Evolutionary conservation across 2,113 vertebrate genomes (phyloP).

Genomic region (Rhinopithecus roxellana): DNA sequence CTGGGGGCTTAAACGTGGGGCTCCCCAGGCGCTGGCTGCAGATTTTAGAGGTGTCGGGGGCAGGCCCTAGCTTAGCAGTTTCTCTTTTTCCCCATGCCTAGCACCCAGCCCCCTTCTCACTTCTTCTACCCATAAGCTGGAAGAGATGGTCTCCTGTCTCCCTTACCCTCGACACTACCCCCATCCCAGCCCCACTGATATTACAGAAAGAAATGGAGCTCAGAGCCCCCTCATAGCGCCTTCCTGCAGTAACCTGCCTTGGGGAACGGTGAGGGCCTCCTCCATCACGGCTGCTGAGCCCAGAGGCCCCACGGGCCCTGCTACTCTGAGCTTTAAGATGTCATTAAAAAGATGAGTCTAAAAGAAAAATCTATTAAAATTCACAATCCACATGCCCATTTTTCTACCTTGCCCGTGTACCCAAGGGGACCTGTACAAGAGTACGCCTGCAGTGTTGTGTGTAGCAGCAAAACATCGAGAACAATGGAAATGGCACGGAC

Average conservation of each 20-base stretch:
- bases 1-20: not conserved
- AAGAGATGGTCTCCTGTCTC: not conserved
- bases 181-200: no score
- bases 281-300: not conserved
- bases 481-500: accelerated
- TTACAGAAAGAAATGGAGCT: not conserved
- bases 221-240: not conserved
- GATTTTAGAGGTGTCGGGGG: not conserved
- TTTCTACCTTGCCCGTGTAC: not conserved
- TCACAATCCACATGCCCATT: not conserved
- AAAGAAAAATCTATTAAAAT: conserved; percentile 40
- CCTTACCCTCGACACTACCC: not conserved
- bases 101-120: not conserved
- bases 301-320: not conserved
- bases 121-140: not conserved
- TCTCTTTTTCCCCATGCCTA: not conserved
- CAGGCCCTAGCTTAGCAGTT: not conserved
- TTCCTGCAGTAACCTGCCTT: not conserved
- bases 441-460: not conserved
- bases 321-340: not conserved
- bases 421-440: not conserved
- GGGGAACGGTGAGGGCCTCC: accelerated
- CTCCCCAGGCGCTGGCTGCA: no score
- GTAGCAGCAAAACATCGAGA: not conserved
- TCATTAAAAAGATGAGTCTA: not conserved